Conservation (phyloP, 1,140 invertebrate species). For the Protaetia brevitarsis region DNA sequence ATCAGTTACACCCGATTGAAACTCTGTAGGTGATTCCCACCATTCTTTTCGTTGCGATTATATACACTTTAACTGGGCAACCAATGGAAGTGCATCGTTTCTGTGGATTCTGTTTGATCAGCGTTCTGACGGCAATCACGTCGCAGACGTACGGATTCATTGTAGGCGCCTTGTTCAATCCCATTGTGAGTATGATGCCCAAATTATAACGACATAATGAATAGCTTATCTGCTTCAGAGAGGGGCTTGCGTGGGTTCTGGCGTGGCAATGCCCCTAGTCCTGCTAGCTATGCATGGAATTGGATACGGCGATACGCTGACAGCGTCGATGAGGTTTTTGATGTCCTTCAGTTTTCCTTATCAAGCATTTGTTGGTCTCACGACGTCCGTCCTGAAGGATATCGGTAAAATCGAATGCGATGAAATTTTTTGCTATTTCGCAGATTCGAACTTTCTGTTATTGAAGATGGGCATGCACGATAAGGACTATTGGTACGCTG, state of each 20-base stretch:
- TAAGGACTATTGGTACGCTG: background rate
- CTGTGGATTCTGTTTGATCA: conserved; percentile 35
- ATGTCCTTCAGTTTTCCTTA: conserved; percentile 53
- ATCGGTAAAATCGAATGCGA: background rate
- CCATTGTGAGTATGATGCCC: conserved; percentile 57
- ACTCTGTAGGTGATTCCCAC: conserved; percentile 43
- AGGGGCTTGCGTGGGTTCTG: conserved; percentile 48
- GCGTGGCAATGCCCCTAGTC: conserved; percentile 45
- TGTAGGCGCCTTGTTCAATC: conserved; percentile 63
- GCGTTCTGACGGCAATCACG: conserved; percentile 62
- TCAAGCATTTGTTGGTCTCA: background rate
- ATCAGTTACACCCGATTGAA: conserved; percentile 49
- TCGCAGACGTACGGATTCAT: conserved; percentile 68
- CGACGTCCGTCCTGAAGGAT: background rate
- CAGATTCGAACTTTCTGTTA: background rate
- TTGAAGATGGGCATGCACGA: background rate
- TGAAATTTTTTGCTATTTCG: background rate
- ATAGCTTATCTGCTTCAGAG: conserved; percentile 40
- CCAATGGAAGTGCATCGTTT: conserved; percentile 47
- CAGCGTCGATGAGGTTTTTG: conserved; percentile 54
- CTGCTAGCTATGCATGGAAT: conserved; percentile 49
- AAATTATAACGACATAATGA: background rate
- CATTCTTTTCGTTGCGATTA: conserved; percentile 45
- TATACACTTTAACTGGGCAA: conserved; percentile 48
- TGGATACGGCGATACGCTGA: conserved; percentile 48